Conservation (phyloP, 2,888 invertebrate species). For the Bibio marci region DNA sequence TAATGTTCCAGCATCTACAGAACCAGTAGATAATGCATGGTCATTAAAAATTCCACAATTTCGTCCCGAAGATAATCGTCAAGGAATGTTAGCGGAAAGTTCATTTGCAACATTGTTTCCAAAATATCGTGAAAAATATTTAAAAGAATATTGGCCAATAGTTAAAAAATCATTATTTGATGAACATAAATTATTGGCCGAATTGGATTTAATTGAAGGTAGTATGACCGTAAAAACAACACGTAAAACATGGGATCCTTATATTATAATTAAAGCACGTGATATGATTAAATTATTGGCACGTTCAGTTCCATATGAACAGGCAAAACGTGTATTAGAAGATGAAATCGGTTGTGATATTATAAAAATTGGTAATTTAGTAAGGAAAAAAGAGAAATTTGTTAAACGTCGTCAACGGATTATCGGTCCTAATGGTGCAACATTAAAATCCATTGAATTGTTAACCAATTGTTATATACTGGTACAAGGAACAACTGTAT, state of each 20-base stretch:
- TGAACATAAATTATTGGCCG: conserved; percentile 66
- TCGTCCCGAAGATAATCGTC: conserved; percentile 72
- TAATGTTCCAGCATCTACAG: conserved; percentile 25
- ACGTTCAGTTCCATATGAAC: conserved; percentile 92
- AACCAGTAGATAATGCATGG: conserved; percentile 74
- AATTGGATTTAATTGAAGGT: conserved; percentile 83
- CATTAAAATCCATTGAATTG: conserved; percentile 90
- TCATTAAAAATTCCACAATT: conserved; percentile 73
- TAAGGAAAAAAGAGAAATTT: conserved; percentile 84
- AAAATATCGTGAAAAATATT: conserved; percentile 89
- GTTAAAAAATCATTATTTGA: conserved; percentile 63
- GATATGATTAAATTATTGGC: conserved; percentile 91
- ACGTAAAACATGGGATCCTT: conserved; percentile 96
- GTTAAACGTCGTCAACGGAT: conserved; percentile 85
- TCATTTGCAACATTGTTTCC: conserved; percentile 95
- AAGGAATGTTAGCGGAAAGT: conserved; percentile 72
- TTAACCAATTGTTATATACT: conserved; percentile 91
- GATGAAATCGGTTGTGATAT: conserved; percentile 91
- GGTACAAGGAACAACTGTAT: conserved; percentile 94
- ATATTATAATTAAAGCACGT: conserved; percentile 86
- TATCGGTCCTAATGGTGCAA: conserved; percentile 96
- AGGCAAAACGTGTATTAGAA: conserved; percentile 69
- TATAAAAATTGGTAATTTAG: conserved; percentile 85
- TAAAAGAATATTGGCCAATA: conserved; percentile 88
- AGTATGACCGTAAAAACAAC: conserved; percentile 92